Evolutionary conservation across 2,113 vertebrate species (phyloP), one percentile per base, ranked within the genome.

Genomic region (Pseudorhombus dupliciocellatus): DNA sequence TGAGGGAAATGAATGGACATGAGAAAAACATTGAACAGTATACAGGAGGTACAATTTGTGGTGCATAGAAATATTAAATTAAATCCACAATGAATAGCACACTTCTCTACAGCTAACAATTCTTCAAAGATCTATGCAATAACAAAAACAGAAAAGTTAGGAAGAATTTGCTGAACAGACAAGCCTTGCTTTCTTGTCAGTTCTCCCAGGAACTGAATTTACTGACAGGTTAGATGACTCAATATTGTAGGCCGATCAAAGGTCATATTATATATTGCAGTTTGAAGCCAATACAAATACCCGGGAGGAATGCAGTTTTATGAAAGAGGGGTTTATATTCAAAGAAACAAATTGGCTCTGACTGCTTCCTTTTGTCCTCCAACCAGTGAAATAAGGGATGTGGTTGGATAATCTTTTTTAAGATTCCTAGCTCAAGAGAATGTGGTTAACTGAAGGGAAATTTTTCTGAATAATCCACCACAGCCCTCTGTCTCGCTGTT

Each of bases 191-290:
- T 50, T 30, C 31, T 42, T 11, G 34, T 42, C 20, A 73, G 2
- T 9, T 48, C n/a, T 20, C 20, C 20, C 25, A 5, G n/a, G 22
- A 70, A 51, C 0, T 64, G 7, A 50, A 30, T 63, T 78, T 46
- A 81, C 11, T 21, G 65, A 59, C 12, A 40, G 37, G 54, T 52
- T n/a, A 26, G 20, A 63, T 66, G 66, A 83, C 42, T 87, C 60
- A 59, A 22, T 28, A 26, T 57, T 26, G 44, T 58, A 52, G 31
- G 18, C 6, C 4, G 53, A 69, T 68, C 77, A 87, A 84, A 86
- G 83, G 77, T 77, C 68, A 66, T 4, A 31, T 0, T 34, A 75
- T 42, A 66, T 14, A 69, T 7, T 63, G 44, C 52, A 64, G 51
- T 11, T 22, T 40, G n/a, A 64, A 30, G 40, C 9, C 51, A 51